Conservation (phyloP, 2,888 invertebrate genomes). For the Polyommatus icarus region DNA sequence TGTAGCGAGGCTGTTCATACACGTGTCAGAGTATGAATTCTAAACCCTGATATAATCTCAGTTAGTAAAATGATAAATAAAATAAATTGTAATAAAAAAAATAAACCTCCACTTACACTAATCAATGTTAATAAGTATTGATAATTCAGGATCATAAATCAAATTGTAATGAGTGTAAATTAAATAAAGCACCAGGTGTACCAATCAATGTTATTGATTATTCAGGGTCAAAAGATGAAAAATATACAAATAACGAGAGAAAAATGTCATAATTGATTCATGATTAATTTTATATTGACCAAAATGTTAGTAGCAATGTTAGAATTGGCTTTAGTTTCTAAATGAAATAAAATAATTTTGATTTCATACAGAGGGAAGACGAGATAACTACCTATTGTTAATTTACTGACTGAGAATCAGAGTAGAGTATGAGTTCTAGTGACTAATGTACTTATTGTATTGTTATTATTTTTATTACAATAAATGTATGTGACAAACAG, state of each 20-base stretch:
- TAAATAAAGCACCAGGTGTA: too few species aligned
- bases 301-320: background rate
- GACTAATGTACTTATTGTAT: slow-evolving; percentile 6
- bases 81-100: background rate
- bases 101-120: too few species aligned
- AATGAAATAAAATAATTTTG: background rate
- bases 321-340: too few species aligned
- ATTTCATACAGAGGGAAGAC: too few species aligned
- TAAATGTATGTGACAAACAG: slow-evolving; percentile 17
- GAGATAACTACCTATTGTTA: background rate
- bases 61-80: background rate
- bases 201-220: too few species aligned
- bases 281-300: background rate
- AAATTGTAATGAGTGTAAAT: too few species aligned
- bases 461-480: slow-evolving; percentile 28
- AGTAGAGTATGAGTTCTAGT: slow-evolving; percentile 76
- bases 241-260: too few species aligned
- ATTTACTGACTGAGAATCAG: slow-evolving; percentile 6
- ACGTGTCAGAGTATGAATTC: slow-evolving; percentile 90
- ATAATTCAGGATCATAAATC: too few species aligned
- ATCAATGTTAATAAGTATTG: too few species aligned
- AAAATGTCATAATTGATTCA: background rate
- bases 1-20: slow-evolving; percentile 91
- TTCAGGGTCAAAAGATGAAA: too few species aligned
- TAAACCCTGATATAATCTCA: slow-evolving; percentile 41